Evolutionary conservation across 2,113 vertebrate genomes (phyloP), one percentile per base, ranked within the genome.

Genomic region (Columbina picui): DNA sequence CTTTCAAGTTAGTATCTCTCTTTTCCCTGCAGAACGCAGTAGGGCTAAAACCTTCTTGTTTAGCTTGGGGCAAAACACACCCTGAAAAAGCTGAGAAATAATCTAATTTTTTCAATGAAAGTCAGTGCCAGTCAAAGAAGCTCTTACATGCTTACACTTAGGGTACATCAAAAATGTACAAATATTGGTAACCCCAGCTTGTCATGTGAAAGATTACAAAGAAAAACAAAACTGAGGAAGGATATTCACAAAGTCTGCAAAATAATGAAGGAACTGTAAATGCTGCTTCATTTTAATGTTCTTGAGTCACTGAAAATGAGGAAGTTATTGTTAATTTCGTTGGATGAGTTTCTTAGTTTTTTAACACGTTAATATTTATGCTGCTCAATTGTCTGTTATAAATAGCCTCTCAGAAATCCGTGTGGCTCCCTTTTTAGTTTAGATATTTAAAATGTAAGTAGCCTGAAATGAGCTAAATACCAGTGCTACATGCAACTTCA

Each of bases 61-160:
- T 98, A 91, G 97, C 98, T 98, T 69, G 93, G 96, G 97, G 98
- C 98, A 93, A 98, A 97, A 97, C 97, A 96, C 95, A 92, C 97
- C 97, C 97, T 97, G 93, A 80, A 93, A 55, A 84, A 94, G 91
- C 96, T 90, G 96, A 96, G 96, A 98, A 97, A 96, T 88, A 96
- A 89, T 95, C 97, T 98, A 96, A 96, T 98, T 98, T 98, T 97
- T 97, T 96, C 98, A 98, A 96, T 98, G 97, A 98, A 98, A 98
- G 94, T 95, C 85, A 50, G 52, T 98, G 98, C 97, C 98, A 97
- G 95, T 98, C 98, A 98, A 97, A 97, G 93, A 63, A 73, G 76
- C 84, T 91, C 93, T 93, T 94, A 73, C 79, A 94, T 91, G 38
- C 96, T 95, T 93, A 79, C 49, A 87, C 89, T 97, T 84, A 81